Evolutionary conservation across 2,797 vertebrate species (phyloP).

Genomic region (Rachycentron canadum): DNA sequence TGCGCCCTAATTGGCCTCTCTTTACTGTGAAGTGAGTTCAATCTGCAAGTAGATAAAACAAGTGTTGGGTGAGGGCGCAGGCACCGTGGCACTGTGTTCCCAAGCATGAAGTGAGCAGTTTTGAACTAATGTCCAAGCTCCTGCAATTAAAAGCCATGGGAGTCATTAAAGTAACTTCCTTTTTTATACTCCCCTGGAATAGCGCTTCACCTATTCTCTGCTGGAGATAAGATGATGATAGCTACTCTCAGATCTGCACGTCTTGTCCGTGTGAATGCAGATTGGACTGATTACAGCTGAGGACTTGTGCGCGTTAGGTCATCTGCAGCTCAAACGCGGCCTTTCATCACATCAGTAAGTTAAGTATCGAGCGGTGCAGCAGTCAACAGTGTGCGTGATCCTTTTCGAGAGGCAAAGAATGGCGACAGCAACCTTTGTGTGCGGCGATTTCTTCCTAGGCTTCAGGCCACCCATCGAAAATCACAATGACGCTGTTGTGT

Average conservation of each 20-base stretch:
- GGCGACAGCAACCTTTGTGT: constrained; percentile 44
- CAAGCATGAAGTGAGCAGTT: constrained; percentile 81
- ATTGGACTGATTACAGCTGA: constrained; percentile 39
- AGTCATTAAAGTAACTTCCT: constrained; percentile 63
- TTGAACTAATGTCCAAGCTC: constrained; percentile 78
- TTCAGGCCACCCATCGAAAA: constrained; percentile 53
- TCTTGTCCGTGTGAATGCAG: constrained; percentile 43
- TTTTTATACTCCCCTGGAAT: constrained; percentile 36
- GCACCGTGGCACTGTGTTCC: constrained; percentile 75
- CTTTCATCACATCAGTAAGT: constrained; percentile 46
- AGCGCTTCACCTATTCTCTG: constrained; percentile 61
- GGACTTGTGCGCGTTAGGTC: background rate
- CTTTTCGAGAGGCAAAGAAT: constrained; percentile 30
- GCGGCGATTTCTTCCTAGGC: constrained; percentile 46
- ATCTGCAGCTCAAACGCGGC: constrained; percentile 15
- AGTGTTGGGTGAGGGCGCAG: constrained; percentile 71
- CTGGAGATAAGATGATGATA: constrained; percentile 45
- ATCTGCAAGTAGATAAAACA: constrained; percentile 79
- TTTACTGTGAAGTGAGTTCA: constrained; percentile 81
- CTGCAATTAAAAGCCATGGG: constrained; percentile 75
- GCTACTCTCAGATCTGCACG: constrained; percentile 36
- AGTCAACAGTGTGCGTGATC: constrained; percentile 10
- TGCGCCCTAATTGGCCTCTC: constrained; percentile 85
- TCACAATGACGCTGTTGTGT: constrained; percentile 69
- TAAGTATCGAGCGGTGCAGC: constrained; percentile 28